Conservation (phyloP, 1,140 invertebrate genomes). For the Panulirus ornatus region DNA sequence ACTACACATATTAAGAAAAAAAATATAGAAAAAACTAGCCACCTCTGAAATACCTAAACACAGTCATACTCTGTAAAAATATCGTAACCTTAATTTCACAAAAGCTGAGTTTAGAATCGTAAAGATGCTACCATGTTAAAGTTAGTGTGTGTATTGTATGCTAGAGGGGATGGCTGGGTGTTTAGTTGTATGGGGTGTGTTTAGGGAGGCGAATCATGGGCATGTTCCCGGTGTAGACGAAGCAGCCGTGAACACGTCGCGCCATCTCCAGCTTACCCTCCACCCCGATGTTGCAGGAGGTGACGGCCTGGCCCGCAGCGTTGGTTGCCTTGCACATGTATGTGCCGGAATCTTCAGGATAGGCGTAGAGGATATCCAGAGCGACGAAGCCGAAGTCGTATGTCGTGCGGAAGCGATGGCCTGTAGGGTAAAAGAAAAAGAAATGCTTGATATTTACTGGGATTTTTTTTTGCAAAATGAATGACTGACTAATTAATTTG, state of each 20-base stretch:
- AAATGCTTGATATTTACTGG: no score
- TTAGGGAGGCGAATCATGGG: conserved; percentile 63
- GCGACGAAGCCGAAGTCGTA: conserved; percentile 84
- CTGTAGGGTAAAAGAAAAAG: conserved; percentile 79
- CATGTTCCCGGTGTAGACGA: conserved; percentile 72
- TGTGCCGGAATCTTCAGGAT: conserved; percentile 79
- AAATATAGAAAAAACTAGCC: not conserved
- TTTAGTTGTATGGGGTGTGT: conserved; percentile 74
- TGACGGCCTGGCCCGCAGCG: conserved; percentile 83
- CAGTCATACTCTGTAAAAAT: not conserved
- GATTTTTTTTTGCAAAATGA: no score
- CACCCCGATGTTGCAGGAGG: conserved; percentile 90
- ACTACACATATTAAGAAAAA: not conserved
- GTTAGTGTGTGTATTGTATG: not conserved
- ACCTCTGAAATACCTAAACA: not conserved
- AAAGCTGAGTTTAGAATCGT: not conserved
- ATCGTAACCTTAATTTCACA: not conserved
- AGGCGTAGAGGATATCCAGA: conserved; percentile 81
- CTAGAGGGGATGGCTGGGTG: not conserved
- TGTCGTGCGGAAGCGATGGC: conserved; percentile 81
- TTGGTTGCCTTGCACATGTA: conserved; percentile 80
- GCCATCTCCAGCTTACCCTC: conserved; percentile 82
- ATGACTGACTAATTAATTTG: no score
- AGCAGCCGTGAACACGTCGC: conserved; percentile 73
- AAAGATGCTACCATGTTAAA: not conserved